phyloP scores from a whole-genome alignment of 2,113 vertebrate genomes.

The Pachycephala philippinensis region DNA sequence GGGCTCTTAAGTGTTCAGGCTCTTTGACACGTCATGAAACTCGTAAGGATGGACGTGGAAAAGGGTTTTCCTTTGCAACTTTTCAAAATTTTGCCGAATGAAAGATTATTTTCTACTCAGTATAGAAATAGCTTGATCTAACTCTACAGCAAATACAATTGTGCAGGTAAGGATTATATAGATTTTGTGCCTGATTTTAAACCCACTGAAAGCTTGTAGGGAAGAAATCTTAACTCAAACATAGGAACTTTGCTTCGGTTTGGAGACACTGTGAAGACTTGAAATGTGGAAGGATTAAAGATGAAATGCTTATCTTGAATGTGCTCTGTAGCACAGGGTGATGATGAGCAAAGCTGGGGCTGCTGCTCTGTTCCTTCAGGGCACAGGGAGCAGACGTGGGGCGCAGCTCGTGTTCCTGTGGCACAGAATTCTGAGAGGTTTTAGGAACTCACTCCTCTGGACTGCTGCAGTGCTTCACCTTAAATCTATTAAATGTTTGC shows the following conservation, averaged over 20 bases:
- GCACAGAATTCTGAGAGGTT: background rate
- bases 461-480: background rate
- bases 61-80: background rate
- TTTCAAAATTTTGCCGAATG: background rate
- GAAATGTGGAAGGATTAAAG: background rate
- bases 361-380: background rate
- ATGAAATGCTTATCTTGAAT: accelerated
- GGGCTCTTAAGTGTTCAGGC: background rate
- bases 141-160: background rate
- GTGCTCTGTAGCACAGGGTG: background rate
- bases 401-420: background rate
- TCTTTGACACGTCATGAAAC: background rate
- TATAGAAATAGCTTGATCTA: background rate
- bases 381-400: background rate
- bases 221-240: background rate
- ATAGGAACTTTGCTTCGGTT: background rate
- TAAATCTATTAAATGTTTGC: background rate
- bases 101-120: background rate
- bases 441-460: background rate
- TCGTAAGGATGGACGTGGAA: background rate
- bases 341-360: background rate
- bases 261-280: background rate
- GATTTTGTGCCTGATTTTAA: background rate
- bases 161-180: background rate
- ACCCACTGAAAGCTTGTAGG: background rate